Conservation (phyloP, 37 sponge, comb jelly and placozoan genomes). For the Axinella damicornis region DNA sequence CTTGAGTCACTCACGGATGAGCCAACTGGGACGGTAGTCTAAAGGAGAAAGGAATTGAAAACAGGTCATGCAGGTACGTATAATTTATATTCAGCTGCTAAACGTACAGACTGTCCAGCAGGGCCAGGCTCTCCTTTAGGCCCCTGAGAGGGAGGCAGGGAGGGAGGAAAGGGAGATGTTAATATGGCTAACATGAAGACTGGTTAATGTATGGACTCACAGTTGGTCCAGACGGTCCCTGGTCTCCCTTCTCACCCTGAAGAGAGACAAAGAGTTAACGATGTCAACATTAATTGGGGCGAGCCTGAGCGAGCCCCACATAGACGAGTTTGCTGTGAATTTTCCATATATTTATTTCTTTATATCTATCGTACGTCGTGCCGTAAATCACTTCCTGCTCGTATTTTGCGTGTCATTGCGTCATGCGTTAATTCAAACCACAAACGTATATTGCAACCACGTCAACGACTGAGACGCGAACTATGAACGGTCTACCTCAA, state of each 20-base stretch:
- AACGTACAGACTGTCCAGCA: conserved; percentile 55
- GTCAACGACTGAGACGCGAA: too few species aligned
- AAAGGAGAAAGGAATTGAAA: not conserved
- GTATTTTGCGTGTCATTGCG: too few species aligned
- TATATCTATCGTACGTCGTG: too few species aligned
- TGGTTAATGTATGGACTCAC: conserved; percentile 20
- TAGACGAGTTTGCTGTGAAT: too few species aligned
- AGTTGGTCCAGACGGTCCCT: conserved; percentile 46
- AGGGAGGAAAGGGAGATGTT: not conserved
- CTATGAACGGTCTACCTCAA: too few species aligned
- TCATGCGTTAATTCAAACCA: too few species aligned
- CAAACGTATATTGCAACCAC: too few species aligned
- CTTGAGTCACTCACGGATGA: not conserved
- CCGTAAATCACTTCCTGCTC: too few species aligned
- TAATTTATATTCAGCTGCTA: not conserved
- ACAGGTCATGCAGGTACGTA: too few species aligned
- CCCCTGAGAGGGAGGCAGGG: conserved; percentile 25
- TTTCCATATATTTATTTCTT: too few species aligned
- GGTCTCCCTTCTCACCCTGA: conserved; percentile 65
- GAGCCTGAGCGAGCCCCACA: too few species aligned
- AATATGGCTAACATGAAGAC: not conserved
- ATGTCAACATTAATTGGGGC: too few species aligned
- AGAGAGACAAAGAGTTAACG: not conserved
- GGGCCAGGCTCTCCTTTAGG: conserved; percentile 63
- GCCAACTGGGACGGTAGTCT: not conserved